Evolutionary conservation across 2,797 vertebrate genomes (phyloP).

Genomic region (Spinus pinus): DNA sequence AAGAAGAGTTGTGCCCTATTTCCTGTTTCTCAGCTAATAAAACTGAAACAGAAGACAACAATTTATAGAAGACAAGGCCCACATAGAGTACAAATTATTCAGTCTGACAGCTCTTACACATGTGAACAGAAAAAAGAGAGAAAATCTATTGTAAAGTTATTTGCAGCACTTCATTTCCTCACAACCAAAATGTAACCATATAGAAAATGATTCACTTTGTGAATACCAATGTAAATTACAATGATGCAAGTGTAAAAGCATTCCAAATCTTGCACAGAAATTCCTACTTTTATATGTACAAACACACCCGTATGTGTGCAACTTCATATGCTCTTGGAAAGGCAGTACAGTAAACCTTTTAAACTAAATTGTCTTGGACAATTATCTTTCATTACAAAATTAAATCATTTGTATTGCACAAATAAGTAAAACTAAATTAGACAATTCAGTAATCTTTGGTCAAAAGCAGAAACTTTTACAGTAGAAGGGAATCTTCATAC

Average conservation of each 20-base stretch:
- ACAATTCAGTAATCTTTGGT: not conserved
- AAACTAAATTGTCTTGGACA: not conserved
- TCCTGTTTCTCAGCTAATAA: not conserved
- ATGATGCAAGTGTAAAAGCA: not conserved
- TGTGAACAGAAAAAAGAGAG: not conserved
- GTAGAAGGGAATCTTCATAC: not conserved
- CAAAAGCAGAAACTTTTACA: not conserved
- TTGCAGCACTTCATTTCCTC: not conserved
- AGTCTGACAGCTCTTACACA: not conserved
- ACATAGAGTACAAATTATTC: not conserved
- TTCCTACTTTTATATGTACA: not conserved
- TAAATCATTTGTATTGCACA: not conserved
- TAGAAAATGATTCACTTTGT: not conserved
- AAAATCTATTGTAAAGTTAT: not conserved
- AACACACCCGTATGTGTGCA: rapidly evolving
- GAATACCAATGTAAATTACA: not conserved
- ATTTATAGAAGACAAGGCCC: not conserved
- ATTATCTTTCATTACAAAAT: not conserved
- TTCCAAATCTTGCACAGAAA: not conserved
- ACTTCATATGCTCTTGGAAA: not conserved
- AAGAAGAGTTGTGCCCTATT: not conserved
- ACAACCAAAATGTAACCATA: not conserved
- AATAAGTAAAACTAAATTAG: not conserved
- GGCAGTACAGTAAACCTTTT: not conserved
- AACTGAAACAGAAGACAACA: not conserved